Evolutionary conservation across 1,140 invertebrate species (phyloP).

Genomic region (Campodea augens): DNA sequence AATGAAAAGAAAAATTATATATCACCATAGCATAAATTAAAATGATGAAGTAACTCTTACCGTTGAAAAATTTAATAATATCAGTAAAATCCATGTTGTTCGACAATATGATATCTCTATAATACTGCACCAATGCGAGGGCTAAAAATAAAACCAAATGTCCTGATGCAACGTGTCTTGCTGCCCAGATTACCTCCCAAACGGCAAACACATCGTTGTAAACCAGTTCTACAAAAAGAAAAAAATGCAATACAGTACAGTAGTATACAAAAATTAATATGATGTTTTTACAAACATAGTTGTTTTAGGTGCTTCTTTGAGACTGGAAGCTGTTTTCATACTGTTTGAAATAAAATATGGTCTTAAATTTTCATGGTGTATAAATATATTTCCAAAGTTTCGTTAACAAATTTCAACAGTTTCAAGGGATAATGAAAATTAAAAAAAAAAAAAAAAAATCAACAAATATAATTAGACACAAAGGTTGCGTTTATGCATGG

Average conservation of each 20-base stretch:
- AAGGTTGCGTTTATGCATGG: no score
- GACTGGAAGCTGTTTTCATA: no score
- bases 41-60: conserved; percentile 33
- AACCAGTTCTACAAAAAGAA: conserved; percentile 42
- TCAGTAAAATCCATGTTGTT: conserved; percentile 96
- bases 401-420: no score
- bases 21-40: no score
- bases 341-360: no score
- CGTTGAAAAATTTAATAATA: conserved; percentile 95
- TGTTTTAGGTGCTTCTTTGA: no score
- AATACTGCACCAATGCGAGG: conserved; percentile 73
- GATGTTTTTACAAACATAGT: no score
- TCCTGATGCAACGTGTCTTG: conserved; percentile 58
- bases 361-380: no score
- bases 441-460: no score
- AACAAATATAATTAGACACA: no score
- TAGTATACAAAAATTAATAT: not conserved
- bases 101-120: conserved; percentile 79
- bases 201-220: conserved; percentile 83
- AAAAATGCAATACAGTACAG: conserved; percentile 2
- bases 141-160: conserved; percentile 89
- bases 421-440: not conserved
- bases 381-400: no score
- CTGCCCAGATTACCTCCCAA: conserved; percentile 94
- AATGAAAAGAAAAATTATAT: no score